A percentile compares a stretch with the other conserved stretches of the same genome.
Conservation (phyloP, 37 sponge, comb jelly and placozoan genomes). For the Tethya wilhelma region DNA sequence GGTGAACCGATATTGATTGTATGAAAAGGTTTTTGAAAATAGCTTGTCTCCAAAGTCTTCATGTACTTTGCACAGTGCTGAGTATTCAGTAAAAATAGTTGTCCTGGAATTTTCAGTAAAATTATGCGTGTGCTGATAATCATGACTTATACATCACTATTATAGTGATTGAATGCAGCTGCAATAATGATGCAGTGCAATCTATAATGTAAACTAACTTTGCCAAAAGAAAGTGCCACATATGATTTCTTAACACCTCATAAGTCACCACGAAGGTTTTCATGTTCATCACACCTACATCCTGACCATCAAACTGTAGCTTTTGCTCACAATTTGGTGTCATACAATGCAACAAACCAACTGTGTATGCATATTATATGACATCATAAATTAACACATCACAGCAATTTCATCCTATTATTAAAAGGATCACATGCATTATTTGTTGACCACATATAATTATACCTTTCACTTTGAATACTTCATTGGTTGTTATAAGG, state of each 20-base stretch:
- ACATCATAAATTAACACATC: not conserved
- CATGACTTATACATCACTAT: not conserved
- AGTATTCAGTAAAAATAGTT: not conserved
- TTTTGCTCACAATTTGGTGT: not conserved
- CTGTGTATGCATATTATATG: not conserved
- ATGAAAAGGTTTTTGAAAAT: not conserved
- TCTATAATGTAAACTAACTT: no score
- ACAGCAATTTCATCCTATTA: not conserved
- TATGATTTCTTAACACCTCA: not conserved
- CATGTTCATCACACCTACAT: not conserved
- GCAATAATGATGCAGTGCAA: no score
- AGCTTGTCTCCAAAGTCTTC: not conserved
- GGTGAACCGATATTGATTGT: not conserved
- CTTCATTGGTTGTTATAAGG: no score
- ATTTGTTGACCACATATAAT: no score
- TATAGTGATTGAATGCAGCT: no score
- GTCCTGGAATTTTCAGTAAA: not conserved
- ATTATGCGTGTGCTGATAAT: not conserved
- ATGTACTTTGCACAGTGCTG: not conserved
- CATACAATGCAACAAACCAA: not conserved
- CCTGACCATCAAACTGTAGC: not conserved
- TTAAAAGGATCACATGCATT: no score
- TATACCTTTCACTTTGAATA: no score
- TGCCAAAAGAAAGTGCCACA: not conserved
- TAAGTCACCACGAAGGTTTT: not conserved